A percentile compares a stretch with the other conserved stretches of the same genome.
Conservation (phyloP, 2,888 invertebrate species). For the Pristionchus japonicus region DNA sequence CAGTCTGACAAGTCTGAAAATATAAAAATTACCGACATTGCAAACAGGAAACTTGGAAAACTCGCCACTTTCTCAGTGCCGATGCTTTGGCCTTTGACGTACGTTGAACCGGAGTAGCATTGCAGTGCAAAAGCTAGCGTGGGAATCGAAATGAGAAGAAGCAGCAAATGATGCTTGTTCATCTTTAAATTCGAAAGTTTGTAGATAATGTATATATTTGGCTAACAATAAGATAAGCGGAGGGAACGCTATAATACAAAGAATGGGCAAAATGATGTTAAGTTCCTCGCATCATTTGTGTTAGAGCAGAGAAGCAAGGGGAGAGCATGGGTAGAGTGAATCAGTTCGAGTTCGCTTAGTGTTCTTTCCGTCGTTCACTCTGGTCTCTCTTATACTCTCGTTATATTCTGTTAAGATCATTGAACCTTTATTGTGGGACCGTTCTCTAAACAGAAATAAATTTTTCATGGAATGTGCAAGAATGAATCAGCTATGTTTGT, state of each 20-base stretch:
- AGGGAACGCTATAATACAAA: no score
- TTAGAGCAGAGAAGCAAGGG: background rate
- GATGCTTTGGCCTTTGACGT: slow-evolving; percentile 29
- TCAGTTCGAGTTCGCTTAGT: slow-evolving; percentile 20
- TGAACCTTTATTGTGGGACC: background rate
- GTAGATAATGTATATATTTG: no score
- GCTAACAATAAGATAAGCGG: no score
- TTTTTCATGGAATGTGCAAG: background rate
- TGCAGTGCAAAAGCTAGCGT: background rate
- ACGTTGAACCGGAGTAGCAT: slow-evolving; percentile 32
- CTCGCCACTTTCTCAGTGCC: slow-evolving; percentile 35
- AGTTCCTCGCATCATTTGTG: background rate
- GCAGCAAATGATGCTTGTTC: background rate
- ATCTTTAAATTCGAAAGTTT: no score
- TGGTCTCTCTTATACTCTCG: background rate
- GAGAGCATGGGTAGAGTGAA: slow-evolving; percentile 10
- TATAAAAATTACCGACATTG: no score
- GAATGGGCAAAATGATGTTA: no score
- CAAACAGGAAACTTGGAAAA: no score
- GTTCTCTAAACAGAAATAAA: background rate
- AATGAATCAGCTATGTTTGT: background rate
- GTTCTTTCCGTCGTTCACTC: background rate
- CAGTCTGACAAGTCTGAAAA: slow-evolving; percentile 1
- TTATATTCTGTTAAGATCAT: background rate
- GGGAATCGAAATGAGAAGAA: background rate